Evolutionary conservation across 2,888 invertebrate genomes (phyloP).

Genomic region (Falcaria lacertinaria): DNA sequence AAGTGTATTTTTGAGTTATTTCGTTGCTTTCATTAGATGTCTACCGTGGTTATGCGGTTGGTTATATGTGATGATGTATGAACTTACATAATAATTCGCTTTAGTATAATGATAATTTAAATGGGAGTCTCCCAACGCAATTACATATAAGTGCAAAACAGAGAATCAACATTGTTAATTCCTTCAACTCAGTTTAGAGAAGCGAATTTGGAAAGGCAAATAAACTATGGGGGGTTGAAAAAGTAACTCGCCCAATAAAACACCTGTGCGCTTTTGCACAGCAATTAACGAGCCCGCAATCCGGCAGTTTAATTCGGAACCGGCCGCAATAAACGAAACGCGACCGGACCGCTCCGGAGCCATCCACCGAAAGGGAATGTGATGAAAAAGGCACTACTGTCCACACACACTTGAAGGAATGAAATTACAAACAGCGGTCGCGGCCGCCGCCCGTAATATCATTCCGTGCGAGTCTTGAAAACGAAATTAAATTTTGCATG

Average conservation of each 20-base stretch:
- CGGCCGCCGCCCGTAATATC: constrained; percentile 69
- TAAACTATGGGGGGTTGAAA: neutral
- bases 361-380: constrained; percentile 74
- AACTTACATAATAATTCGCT: too few relatives aligned
- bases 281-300: constrained; percentile 73
- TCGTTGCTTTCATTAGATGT: too few relatives aligned
- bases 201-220: neutral
- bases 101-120: too few relatives aligned
- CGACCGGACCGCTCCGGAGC: constrained; percentile 33
- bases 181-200: neutral
- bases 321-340: constrained; percentile 68
- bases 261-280: constrained; percentile 61
- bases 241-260: constrained; percentile 46
- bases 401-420: constrained; percentile 76
- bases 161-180: neutral
- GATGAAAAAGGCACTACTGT: constrained; percentile 76
- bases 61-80: too few relatives aligned
- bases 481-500: constrained; percentile 80
- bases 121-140: neutral
- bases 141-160: neutral
- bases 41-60: too few relatives aligned
- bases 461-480: constrained; percentile 78
- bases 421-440: constrained; percentile 71
- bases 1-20: too few relatives aligned
- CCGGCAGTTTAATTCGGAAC: constrained; percentile 72